Conservation (phyloP, 1,140 invertebrate genomes). For the Dendrolimus punctatus region DNA sequence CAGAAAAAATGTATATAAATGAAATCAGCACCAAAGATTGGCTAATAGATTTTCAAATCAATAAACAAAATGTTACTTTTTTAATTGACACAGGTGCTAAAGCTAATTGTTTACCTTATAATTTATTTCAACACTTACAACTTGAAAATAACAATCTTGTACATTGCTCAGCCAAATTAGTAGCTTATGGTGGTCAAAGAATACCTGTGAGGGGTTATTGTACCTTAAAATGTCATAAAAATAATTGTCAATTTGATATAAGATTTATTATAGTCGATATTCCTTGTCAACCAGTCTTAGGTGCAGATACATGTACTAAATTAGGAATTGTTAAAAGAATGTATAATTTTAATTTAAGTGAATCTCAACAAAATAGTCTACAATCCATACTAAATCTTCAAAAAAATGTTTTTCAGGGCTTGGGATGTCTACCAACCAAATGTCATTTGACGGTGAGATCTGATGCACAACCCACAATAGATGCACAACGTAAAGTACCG, state of each 20-base stretch:
- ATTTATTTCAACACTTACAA: background rate
- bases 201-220: background rate
- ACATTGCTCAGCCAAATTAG: too few relatives aligned
- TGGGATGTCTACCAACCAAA: background rate
- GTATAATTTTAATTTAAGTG: background rate
- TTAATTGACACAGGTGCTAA: background rate
- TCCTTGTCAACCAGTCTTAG: background rate
- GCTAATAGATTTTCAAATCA: background rate
- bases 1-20: background rate
- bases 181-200: background rate
- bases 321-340: background rate
- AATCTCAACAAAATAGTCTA: background rate
- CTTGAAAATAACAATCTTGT: too few relatives aligned
- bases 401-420: constrained; percentile 1
- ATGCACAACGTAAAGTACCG: background rate
- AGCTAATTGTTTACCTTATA: background rate
- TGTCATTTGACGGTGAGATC: background rate
- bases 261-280: background rate
- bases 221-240: constrained; percentile 1
- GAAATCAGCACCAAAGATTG: background rate
- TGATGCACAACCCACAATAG: background rate
- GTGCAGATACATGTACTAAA: constrained; percentile 1
- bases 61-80: background rate
- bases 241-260: background rate
- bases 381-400: background rate